Evolutionary conservation across 1,140 invertebrate genomes (phyloP), one percentile per base, ranked within the genome.

Genomic region (Agrilus planipennis): DNA sequence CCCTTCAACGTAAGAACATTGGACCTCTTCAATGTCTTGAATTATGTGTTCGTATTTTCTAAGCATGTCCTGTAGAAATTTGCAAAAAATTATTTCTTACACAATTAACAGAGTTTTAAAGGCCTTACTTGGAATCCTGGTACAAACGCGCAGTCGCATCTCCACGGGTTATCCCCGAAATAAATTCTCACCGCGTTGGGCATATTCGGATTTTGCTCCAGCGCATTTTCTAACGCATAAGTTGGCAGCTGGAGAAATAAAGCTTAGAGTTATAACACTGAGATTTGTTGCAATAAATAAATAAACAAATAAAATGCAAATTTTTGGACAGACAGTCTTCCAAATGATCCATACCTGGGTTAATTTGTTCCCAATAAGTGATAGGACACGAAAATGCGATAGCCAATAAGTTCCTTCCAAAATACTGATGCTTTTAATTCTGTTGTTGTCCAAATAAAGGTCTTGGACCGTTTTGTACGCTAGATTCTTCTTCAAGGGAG

Each of bases 371-470:
- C 75, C 74, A 17, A 70, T 70, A 16, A 89, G 62, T 52, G 77
- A 84, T 1, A 88, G 62, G 2, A 85, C 67, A 36, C 83, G 68
- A 54, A 88, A 87, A 34, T 73, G 69, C 14, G 73, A 67, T 32
- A 89, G 67, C 82, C 82, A 89, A 47, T 78, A 71, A 0, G 81
- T 74, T 3, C 79, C 79, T 57, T 88, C 84, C 31, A 89, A 57
- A 37, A 73, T 64, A 46, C 76, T 74, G 1, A 88, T 76, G 11
- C 74, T 75, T 6, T 72, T 65, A 12, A 89, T 72, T 14, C 60
- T 62, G 59, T 89, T 89, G 50, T 83, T 69, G 51, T 87, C 81
- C 37, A 89, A 54, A 55, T 82, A 84, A 2, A 89, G 55, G 52
- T 87, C 82, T 20, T 74, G 57, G 0, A 88, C 68, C 25, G 68